Conservation (phyloP, 2,888 invertebrate species). For the Ptilodon capucinus region DNA sequence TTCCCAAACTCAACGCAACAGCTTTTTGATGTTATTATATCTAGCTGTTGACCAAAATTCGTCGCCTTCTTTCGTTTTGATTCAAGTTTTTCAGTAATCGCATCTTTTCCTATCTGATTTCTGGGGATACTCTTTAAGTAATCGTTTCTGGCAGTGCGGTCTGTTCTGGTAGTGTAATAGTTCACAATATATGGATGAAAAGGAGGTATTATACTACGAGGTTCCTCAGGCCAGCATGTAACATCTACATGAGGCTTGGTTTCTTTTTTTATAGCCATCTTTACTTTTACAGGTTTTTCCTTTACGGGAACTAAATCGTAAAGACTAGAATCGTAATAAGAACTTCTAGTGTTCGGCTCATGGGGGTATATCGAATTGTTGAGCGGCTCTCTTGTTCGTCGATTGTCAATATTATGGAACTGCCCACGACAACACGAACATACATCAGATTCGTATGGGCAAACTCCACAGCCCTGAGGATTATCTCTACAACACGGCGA, state of each 20-base stretch:
- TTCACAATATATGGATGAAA: conserved; percentile 26
- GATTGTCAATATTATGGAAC: conserved; percentile 58
- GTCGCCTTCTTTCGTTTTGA: conserved; percentile 15
- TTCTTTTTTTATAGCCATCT: conserved; percentile 34
- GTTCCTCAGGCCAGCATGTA: conserved; percentile 40
- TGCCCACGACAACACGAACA: conserved; percentile 60
- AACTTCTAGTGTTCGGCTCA: conserved; percentile 27
- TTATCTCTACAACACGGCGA: conserved; percentile 60
- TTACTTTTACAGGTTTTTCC: conserved; percentile 46
- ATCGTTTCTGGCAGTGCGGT: conserved; percentile 9
- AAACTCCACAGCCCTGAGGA: conserved; percentile 5
- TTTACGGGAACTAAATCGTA: conserved; percentile 69
- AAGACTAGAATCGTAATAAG: conserved; percentile 60
- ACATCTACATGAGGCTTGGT: conserved; percentile 24
- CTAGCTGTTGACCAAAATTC: conserved; percentile 13
- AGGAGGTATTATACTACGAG: conserved; percentile 27
- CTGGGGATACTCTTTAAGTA: conserved; percentile 11
- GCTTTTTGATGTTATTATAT: conserved; percentile 36
- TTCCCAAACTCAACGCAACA: conserved; percentile 51
- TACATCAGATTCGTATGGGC: conserved; percentile 44
- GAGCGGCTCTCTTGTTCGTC: conserved; percentile 23
- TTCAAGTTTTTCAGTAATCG: conserved; percentile 12
- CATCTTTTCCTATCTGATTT: conserved; percentile 16
- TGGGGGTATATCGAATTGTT: conserved; percentile 17
- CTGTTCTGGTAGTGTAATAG: conserved; percentile 26